Conservation (phyloP, 2,113 vertebrate genomes). For the Seriola rivoliana region DNA sequence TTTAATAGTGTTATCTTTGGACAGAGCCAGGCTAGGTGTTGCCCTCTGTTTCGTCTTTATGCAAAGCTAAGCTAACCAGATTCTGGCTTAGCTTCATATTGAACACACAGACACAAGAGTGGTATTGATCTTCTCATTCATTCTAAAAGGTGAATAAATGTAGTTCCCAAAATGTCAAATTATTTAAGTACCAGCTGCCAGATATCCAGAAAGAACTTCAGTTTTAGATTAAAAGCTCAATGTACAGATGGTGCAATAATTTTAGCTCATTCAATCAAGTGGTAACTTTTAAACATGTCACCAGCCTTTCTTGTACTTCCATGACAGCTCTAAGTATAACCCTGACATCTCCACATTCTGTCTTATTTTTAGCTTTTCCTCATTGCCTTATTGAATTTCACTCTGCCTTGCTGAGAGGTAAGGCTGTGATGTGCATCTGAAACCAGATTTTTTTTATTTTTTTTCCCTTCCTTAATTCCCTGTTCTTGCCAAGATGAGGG, state of each 20-base stretch:
- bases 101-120: not conserved
- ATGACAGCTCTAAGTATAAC: conserved; percentile 32
- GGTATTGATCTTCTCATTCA: not conserved
- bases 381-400: conserved; percentile 22
- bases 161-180: not conserved
- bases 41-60: not conserved
- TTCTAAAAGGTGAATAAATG: not conserved
- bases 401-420: not conserved
- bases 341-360: conserved; percentile 15
- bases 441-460: not conserved
- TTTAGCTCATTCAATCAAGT: conserved; percentile 4
- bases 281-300: conserved; percentile 21
- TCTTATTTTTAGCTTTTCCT: conserved; percentile 48
- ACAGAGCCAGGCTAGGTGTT: not conserved
- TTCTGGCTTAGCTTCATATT: not conserved
- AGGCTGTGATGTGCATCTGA: not conserved
- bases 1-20: not conserved
- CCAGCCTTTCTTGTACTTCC: conserved; percentile 19
- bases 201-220: not conserved
- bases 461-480: not conserved
- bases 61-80: no score
- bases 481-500: not conserved
- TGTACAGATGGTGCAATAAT: not conserved
- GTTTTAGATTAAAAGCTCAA: not conserved
- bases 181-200: not conserved